Percentiles rank a stretch among this genome's conserved stretches.
phyloP scores from a whole-genome alignment of 2,888 invertebrate genomes.

The Clostera curtula region DNA sequence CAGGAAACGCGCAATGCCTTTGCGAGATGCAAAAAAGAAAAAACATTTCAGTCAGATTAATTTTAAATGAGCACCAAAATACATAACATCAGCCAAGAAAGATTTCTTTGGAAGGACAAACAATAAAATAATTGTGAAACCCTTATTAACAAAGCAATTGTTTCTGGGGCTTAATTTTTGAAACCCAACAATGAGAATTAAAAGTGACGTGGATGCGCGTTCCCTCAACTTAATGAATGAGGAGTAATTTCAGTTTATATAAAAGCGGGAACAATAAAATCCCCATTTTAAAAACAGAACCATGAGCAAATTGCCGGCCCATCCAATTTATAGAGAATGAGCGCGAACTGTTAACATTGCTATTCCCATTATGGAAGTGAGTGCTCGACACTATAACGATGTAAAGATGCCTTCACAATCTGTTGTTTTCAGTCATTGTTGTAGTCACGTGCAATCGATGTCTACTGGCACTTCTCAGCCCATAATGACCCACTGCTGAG shows the following conservation, averaged over 20 bases:
- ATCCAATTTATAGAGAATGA: conserved; percentile 59
- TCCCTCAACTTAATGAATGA: conserved; percentile 64
- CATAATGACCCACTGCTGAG: too few species aligned
- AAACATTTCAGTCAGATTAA: conserved; percentile 28
- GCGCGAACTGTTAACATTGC: conserved; percentile 51
- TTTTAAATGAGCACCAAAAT: conserved; percentile 25
- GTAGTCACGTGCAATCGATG: too few species aligned
- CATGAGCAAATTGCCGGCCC: conserved; percentile 58
- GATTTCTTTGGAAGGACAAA: conserved; percentile 38
- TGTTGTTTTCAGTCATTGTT: too few species aligned
- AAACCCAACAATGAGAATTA: conserved; percentile 70
- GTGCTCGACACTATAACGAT: conserved; percentile 20
- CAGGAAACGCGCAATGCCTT: conserved; percentile 10
- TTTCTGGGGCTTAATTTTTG: conserved; percentile 65
- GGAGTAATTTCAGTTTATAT: conserved; percentile 69
- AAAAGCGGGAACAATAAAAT: conserved; percentile 68
- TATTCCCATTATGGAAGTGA: conserved; percentile 39
- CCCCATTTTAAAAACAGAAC: conserved; percentile 60
- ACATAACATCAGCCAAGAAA: conserved; percentile 30
- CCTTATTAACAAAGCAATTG: conserved; percentile 70
- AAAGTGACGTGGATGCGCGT: conserved; percentile 60
- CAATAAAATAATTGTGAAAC: conserved; percentile 49
- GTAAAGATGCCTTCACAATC: not conserved
- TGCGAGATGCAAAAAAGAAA: conserved; percentile 15
- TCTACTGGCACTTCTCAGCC: too few species aligned